phyloP scores from a whole-genome alignment of 2,888 invertebrate species.

The Plebejus argus region DNA sequence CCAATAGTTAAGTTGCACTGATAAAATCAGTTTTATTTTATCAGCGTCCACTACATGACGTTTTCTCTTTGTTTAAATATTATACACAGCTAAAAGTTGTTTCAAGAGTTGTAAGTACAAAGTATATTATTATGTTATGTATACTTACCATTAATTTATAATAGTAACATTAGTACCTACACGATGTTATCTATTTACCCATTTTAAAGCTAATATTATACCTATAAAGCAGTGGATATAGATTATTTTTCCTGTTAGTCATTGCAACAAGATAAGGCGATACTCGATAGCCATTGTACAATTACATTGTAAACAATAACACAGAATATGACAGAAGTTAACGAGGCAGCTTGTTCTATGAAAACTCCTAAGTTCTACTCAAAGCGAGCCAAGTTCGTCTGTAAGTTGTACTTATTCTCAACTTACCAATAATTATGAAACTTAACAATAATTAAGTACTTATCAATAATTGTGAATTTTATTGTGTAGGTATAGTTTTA shows the following conservation, averaged over 20 bases:
- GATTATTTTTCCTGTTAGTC: background rate
- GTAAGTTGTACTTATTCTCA: no score
- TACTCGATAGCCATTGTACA: background rate
- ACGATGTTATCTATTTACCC: background rate
- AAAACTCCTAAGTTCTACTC: no score
- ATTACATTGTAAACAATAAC: background rate
- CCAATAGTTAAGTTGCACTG: background rate
- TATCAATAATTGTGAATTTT: no score
- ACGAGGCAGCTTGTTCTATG: no score
- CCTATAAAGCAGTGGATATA: background rate
- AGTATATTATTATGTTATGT: no score
- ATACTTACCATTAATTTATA: no score
- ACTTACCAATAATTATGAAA: no score
- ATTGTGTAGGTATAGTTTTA: no score
- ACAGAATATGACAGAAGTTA: no score
- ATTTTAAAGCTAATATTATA: background rate
- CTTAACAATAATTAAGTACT: no score
- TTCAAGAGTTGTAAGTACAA: background rate
- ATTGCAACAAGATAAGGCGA: background rate
- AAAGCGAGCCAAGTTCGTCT: no score
- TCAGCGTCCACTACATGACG: background rate
- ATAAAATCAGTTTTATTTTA: background rate
- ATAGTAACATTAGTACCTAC: no score
- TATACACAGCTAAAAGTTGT: background rate
- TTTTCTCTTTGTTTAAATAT: background rate